A percentile compares a stretch with the other conserved stretches of the same genome.
Conservation (phyloP, 2,888 invertebrate genomes). For the Oeneis ivallda region DNA sequence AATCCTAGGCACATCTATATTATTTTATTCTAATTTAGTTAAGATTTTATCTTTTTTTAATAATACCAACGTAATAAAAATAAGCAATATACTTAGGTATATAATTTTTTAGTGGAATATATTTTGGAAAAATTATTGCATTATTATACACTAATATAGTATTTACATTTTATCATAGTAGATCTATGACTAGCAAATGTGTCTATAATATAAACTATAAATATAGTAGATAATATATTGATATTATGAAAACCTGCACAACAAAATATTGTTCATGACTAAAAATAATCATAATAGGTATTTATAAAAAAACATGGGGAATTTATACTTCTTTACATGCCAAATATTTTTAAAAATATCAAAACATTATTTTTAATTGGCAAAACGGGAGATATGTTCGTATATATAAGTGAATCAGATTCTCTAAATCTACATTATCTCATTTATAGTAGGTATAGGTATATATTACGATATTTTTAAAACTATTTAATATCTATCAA, state of each 20-base stretch:
- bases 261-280: neutral
- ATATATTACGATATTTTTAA: too few relatives aligned
- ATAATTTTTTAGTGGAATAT: constrained; percentile 8
- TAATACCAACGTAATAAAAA: neutral
- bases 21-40: neutral
- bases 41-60: neutral
- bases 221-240: neutral
- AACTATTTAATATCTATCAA: neutral
- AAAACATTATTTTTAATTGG: constrained; percentile 71
- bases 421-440: constrained; percentile 14
- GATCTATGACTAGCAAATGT: neutral
- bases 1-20: neutral
- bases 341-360: constrained; percentile 43
- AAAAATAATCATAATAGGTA: constrained; percentile 2
- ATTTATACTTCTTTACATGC: neutral
- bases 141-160: constrained; percentile 45
- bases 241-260: neutral
- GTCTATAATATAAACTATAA: neutral
- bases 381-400: constrained; percentile 72
- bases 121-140: constrained; percentile 44
- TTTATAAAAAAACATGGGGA: neutral
- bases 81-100: constrained; percentile 13
- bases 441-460: too few relatives aligned
- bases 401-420: constrained; percentile 33
- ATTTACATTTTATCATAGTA: constrained; percentile 14